These are phyloP conservation scores for Dysmachus trigonus DNA, from an alignment of 2,888 invertebrate species.

Conservation along the genomic window DNA sequence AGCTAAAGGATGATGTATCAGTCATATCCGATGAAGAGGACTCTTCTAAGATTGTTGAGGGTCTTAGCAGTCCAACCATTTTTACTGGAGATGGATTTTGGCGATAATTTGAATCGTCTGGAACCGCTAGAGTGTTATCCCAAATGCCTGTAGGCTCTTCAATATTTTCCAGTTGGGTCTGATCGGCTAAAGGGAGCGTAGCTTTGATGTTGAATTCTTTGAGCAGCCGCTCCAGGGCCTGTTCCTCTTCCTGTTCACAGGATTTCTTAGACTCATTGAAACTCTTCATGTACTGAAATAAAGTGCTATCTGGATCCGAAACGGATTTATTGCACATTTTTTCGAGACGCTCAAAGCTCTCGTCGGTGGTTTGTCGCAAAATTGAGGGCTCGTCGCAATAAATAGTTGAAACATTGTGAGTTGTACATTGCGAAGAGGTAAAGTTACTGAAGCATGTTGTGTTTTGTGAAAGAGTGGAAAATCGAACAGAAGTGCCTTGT, in stretches of 20 bases:
- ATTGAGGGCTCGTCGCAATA: slow-evolving; percentile 31
- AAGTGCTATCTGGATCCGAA: slow-evolving; percentile 54
- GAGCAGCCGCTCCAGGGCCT: slow-evolving; percentile 56
- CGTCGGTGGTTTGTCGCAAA: slow-evolving; percentile 49
- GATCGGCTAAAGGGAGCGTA: slow-evolving; percentile 51
- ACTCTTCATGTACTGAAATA: neutral
- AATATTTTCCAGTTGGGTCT: slow-evolving; percentile 60
- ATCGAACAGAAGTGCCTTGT: neutral
- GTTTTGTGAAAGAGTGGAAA: neutral
- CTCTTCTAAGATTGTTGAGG: slow-evolving; percentile 62
- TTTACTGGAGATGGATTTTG: slow-evolving; percentile 60
- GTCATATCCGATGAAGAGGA: slow-evolving; percentile 14
- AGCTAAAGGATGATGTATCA: slow-evolving; percentile 30
- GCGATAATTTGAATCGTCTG: slow-evolving; percentile 48
- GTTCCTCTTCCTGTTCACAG: slow-evolving; percentile 53
- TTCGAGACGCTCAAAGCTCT: slow-evolving; percentile 59
- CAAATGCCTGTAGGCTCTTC: slow-evolving; percentile 61
- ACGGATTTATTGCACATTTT: slow-evolving; percentile 61
- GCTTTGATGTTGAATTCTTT: slow-evolving; percentile 53
- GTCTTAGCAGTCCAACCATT: slow-evolving; percentile 60
- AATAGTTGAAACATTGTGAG: slow-evolving; percentile 41
- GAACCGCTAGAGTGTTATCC: slow-evolving; percentile 57
- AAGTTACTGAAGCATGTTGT: neutral
- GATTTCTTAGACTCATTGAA: neutral
- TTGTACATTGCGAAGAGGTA: neutral